Conservation (phyloP, 2,797 vertebrate genomes). For the Parauchenoglanis ngamensis region DNA sequence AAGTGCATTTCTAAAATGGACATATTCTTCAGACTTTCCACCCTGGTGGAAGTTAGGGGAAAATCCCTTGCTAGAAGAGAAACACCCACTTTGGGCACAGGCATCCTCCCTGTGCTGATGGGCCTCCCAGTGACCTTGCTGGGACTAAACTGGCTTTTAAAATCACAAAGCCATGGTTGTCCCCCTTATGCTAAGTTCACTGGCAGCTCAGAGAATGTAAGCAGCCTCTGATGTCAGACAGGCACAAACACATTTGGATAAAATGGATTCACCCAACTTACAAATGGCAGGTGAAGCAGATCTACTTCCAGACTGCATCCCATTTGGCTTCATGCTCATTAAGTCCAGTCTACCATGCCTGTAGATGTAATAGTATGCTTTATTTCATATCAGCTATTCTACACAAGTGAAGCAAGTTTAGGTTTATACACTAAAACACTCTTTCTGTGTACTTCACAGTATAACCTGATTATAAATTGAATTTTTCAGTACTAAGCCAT, state of each 20-base stretch:
- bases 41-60: conserved; percentile 39
- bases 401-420: too few species aligned
- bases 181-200: conserved; percentile 44
- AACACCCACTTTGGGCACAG: conserved; percentile 39
- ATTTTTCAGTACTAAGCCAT: neutral
- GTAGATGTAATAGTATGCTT: too few species aligned
- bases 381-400: too few species aligned
- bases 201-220: conserved; percentile 31
- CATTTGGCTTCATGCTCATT: neutral
- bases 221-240: conserved; percentile 35
- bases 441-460: neutral
- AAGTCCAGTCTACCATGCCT: too few species aligned
- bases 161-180: conserved; percentile 57
- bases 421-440: too few species aligned
- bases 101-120: conserved; percentile 32
- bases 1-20: conserved; percentile 50
- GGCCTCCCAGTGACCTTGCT: conserved; percentile 41
- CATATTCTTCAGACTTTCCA: conserved; percentile 50
- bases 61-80: conserved; percentile 46
- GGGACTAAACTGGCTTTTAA: conserved; percentile 38
- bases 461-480: neutral
- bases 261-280: neutral
- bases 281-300: neutral
- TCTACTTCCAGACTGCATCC: neutral
- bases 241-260: conserved; percentile 41